Percentiles rank a stretch among this genome's conserved stretches.
Conservation (phyloP, 2,113 vertebrate species). For the Aldabrachelys gigantea region DNA sequence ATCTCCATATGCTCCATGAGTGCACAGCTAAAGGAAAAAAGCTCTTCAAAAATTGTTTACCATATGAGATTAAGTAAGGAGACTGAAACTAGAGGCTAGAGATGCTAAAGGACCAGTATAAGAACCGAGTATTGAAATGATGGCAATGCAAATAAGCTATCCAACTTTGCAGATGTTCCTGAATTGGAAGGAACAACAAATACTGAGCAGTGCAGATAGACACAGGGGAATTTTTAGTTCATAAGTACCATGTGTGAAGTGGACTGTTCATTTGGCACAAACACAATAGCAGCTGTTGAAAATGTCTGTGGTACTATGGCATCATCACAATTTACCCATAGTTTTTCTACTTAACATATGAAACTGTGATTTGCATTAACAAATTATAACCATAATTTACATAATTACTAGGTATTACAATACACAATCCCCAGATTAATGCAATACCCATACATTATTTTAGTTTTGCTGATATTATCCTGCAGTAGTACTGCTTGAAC, state of each 20-base stretch:
- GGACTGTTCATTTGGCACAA: slow-evolving; percentile 1
- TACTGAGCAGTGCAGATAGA: neutral
- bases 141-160: neutral
- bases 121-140: neutral
- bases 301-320: neutral
- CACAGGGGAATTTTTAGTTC: neutral
- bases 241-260: neutral
- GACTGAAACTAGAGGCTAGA: neutral
- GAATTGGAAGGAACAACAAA: slow-evolving; percentile 6
- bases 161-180: slow-evolving; percentile 17
- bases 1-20: neutral
- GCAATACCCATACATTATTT: neutral
- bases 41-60: neutral
- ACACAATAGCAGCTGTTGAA: neutral
- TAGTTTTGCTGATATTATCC: neutral
- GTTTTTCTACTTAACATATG: slow-evolving; percentile 5
- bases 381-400: neutral
- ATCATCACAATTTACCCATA: neutral
- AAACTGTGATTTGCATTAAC: neutral
- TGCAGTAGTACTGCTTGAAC: neutral
- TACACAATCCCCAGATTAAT: neutral
- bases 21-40: neutral
- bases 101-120: neutral
- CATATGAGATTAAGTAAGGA: neutral
- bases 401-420: neutral